Evolutionary conservation across 2,888 invertebrate species (phyloP).

Genomic region (Cheilosia soror): DNA sequence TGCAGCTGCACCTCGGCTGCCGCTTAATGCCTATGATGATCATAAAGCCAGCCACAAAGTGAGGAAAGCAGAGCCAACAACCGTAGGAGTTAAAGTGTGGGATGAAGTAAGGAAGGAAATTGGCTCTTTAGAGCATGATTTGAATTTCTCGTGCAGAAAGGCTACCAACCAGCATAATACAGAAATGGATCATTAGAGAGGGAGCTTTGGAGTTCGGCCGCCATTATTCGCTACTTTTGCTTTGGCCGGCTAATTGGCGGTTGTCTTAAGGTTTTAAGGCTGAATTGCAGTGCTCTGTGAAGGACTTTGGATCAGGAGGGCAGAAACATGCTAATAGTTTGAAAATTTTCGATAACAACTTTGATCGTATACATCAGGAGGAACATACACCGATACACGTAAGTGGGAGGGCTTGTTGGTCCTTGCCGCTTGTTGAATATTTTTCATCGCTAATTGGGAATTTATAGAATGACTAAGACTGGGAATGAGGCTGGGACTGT

Average conservation of each 20-base stretch:
- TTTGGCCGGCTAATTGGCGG: constrained; percentile 55
- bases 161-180: constrained; percentile 31
- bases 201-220: constrained; percentile 56
- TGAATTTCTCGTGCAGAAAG: constrained; percentile 71
- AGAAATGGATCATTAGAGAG: constrained; percentile 74
- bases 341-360: constrained; percentile 69
- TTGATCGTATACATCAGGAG: constrained; percentile 32
- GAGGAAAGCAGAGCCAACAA: background rate
- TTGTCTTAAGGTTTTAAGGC: constrained; percentile 58
- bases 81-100: constrained; percentile 32
- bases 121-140: constrained; percentile 74
- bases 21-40: constrained; percentile 54
- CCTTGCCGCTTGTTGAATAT: constrained; percentile 19
- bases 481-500: background rate
- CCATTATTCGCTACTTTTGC: constrained; percentile 71
- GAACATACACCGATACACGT: constrained; percentile 4
- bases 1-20: constrained; percentile 71
- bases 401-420: constrained; percentile 45
- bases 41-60: constrained; percentile 1
- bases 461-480: constrained; percentile 22
- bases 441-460: constrained; percentile 63
- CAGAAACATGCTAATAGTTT: constrained; percentile 73
- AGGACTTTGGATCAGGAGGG: constrained; percentile 58
- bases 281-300: constrained; percentile 29
- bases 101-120: constrained; percentile 63